These are phyloP conservation scores for Hippocampus guttulatus DNA, from an alignment of 2,113 vertebrate genomes.

Conservation along the genomic window DNA sequence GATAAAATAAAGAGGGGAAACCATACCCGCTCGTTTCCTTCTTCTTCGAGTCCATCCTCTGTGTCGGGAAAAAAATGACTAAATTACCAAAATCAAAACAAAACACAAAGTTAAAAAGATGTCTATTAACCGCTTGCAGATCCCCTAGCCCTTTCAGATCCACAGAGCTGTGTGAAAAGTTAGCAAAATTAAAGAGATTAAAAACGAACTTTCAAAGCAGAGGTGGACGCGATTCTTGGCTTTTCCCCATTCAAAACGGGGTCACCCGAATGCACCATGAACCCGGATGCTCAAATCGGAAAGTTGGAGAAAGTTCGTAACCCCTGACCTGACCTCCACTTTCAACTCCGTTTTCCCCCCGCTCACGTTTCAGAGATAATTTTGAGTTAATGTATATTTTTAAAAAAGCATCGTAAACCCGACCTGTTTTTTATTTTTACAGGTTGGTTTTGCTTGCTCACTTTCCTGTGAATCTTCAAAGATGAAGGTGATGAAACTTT, in stretches of 20 bases:
- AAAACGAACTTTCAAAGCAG: background rate
- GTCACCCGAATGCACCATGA: constrained; percentile 2
- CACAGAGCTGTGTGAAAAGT: background rate
- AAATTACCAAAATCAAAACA: background rate
- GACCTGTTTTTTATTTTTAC: background rate
- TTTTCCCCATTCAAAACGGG: background rate
- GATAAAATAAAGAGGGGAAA: background rate
- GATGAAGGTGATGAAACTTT: too few species aligned
- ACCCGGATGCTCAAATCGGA: background rate
- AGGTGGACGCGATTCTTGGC: background rate
- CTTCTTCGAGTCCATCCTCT: background rate
- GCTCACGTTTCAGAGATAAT: too few species aligned
- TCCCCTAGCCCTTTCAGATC: background rate
- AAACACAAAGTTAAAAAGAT: background rate
- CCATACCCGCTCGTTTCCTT: background rate
- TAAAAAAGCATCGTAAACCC: too few species aligned
- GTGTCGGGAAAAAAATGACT: background rate
- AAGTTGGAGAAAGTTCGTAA: constrained; percentile 3
- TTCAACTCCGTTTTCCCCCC: too few species aligned
- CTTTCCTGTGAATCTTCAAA: background rate
- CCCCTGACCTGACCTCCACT: constrained; percentile 1
- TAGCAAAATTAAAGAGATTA: background rate
- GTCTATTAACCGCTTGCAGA: too few species aligned
- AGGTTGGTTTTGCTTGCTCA: background rate
- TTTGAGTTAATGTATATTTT: too few species aligned